phyloP scores from a whole-genome alignment of 2,888 invertebrate species.

The Antheraea yamamai region DNA sequence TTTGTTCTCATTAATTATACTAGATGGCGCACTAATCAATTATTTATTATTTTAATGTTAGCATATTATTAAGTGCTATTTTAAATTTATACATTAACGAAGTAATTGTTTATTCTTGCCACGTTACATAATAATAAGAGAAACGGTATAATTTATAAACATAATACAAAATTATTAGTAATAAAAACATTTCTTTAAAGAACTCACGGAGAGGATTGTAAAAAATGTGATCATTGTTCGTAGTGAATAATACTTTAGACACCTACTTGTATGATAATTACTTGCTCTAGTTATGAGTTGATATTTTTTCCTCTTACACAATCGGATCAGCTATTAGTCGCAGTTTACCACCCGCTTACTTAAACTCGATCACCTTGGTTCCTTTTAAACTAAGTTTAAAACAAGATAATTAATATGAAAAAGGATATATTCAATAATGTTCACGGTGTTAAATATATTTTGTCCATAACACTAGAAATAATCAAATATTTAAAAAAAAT shows the following conservation, averaged over 20 bases:
- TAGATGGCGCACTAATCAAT: background rate
- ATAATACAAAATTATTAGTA: background rate
- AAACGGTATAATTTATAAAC: background rate
- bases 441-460: background rate
- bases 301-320: constrained; percentile 13
- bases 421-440: constrained; percentile 3
- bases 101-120: background rate
- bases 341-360: constrained; percentile 13
- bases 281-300: background rate
- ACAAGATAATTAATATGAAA: constrained; percentile 7
- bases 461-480: background rate
- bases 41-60: background rate
- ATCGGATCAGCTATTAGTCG: constrained; percentile 4
- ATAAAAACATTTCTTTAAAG: background rate
- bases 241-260: background rate
- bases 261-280: constrained; percentile 7
- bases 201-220: background rate
- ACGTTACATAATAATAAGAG: background rate
- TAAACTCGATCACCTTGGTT: constrained; percentile 21
- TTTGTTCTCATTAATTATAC: background rate
- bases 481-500: background rate
- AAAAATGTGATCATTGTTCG: background rate
- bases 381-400: constrained; percentile 16
- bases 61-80: background rate
- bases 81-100: background rate